phyloP scores from a whole-genome alignment of 2,888 invertebrate genomes.

The Oasisia sp. region DNA sequence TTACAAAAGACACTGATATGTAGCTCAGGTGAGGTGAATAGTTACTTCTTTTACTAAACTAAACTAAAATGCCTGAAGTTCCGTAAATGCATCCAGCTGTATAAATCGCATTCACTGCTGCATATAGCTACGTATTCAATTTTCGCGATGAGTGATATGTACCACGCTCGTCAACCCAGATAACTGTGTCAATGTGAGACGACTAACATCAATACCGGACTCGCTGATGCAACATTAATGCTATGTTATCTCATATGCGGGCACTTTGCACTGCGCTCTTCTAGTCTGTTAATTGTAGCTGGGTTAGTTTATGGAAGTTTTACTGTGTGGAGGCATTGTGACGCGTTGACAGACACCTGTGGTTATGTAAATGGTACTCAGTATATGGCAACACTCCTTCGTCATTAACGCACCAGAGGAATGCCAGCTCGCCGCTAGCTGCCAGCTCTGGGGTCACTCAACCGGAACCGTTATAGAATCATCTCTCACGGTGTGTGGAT shows the following conservation, averaged over 20 bases:
- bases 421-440: background rate
- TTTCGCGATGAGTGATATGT: background rate
- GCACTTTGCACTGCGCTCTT: background rate
- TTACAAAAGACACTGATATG: background rate
- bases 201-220: background rate
- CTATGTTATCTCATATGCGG: background rate
- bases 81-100: background rate
- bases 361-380: background rate
- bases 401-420: background rate
- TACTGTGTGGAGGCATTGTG: background rate
- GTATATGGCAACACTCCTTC: background rate
- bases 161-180: background rate
- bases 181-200: background rate
- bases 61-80: background rate
- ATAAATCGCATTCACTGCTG: background rate
- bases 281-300: background rate
- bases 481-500: background rate
- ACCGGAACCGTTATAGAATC: background rate
- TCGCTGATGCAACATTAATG: background rate
- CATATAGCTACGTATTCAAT: background rate
- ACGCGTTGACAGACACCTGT: background rate
- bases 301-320: slow-evolving; percentile 14
- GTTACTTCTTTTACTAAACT: background rate
- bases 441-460: background rate
- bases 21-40: background rate